Evolutionary conservation across 1,140 invertebrate species (phyloP), one percentile per base, ranked within the genome.

Genomic region (Drosophila fuyamai): DNA sequence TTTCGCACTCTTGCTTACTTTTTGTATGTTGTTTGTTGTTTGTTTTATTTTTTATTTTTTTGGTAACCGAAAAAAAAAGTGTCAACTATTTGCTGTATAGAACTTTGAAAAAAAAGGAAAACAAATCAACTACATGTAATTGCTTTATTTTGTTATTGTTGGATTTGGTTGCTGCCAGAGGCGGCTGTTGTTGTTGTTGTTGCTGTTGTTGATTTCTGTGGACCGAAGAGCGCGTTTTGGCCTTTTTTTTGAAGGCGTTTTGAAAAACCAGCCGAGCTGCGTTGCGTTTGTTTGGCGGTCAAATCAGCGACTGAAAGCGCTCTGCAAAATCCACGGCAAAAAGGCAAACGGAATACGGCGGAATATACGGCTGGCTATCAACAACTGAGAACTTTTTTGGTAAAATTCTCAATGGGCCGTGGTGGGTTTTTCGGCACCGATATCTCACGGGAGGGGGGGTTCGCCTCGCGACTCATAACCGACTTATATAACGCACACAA

Each of bases 211-310:
- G 29, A n/a, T 50, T 13, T 12, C 36, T 18, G 41, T 43, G 29
- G 40, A 61, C 61, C 56, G 56, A 41, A 60, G 43, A 66, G 38
- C 65, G 65, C 65, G 79, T 65, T 74, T 82, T 66, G 73, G 41
- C 62, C 38, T 59, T 71, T 40, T 16, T 61, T 48, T 18, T 47
- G 18, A 8, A 40, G n/a, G n/a, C 40, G 40, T 23, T 40, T 59
- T 62, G 8, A 5, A 16, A 32, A 38, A 51, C 43, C 41, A 56
- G 66, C 50, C 66, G 63, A 57, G 50, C 67, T 72, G 74, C 83
- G 85, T 84, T 85, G 72, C 81, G 84, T 90, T 76, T 81, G 85
- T 84, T 88, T 90, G 80, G 84, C 84, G 84, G 84, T 84, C 84
- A 90, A 88, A 88, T 89, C 80, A 66, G 79, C 84, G 84, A 88